A percentile compares a stretch with the other conserved stretches of the same genome.
These are phyloP conservation scores for Polyergus mexicanus DNA, from an alignment of 1,140 invertebrate species.

Conservation along the genomic window DNA sequence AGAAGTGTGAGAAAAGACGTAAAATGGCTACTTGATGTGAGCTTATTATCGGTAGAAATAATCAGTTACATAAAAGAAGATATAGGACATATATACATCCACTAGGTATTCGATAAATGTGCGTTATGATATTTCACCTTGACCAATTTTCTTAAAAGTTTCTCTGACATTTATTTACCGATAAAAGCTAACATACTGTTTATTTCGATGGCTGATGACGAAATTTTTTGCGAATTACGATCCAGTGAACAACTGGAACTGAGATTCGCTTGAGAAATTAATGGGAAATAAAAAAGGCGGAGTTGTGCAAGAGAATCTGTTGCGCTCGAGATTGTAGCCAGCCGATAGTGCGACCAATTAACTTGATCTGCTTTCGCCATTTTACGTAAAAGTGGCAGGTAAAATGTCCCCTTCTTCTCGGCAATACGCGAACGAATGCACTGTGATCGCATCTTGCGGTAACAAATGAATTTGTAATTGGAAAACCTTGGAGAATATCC, in stretches of 20 bases:
- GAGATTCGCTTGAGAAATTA: conserved; percentile 49
- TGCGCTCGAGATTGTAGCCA: conserved; percentile 17
- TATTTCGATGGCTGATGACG: conserved; percentile 13
- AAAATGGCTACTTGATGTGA: neutral
- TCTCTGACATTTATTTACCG: conserved; percentile 23
- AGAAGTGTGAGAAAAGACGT: neutral
- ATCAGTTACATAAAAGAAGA: neutral
- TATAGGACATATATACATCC: neutral
- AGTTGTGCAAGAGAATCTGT: conserved; percentile 31
- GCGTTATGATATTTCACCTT: conserved; percentile 31
- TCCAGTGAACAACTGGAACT: neutral
- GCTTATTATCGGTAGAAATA: conserved; percentile 1
- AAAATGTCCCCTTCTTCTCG: neutral
- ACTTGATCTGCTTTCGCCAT: conserved; percentile 47
- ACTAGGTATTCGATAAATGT: neutral
- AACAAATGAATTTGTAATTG: conserved; percentile 6
- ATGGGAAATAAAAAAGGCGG: conserved; percentile 12
- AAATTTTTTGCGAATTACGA: conserved; percentile 37
- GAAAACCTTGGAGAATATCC: neutral
- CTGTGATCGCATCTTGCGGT: no score
- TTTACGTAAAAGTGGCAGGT: conserved; percentile 35
- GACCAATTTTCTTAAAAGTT: conserved; percentile 56
- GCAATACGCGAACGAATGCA: neutral
- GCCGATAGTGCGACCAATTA: conserved; percentile 24
- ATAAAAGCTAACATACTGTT: conserved; percentile 7